These are phyloP conservation scores for Gryllus longicercus DNA, from an alignment of 2,888 invertebrate genomes.

Conservation along the genomic window DNA sequence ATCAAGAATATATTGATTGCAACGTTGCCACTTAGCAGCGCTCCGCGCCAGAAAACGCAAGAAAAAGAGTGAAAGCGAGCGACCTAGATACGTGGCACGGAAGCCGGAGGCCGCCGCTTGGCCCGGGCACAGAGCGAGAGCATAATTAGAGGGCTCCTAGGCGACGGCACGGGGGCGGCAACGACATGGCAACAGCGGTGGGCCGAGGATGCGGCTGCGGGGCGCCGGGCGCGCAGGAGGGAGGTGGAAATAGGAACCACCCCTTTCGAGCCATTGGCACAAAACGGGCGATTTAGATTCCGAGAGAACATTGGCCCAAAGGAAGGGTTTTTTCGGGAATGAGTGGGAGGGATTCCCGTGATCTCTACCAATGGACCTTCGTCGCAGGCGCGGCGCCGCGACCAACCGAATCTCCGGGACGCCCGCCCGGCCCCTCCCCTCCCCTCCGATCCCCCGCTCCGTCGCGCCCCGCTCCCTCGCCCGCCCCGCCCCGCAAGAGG, in stretches of 20 bases:
- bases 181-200: background rate
- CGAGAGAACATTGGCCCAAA: slow-evolving; percentile 35
- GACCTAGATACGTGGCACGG: background rate
- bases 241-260: slow-evolving; percentile 6
- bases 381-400: background rate
- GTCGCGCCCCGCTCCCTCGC: background rate
- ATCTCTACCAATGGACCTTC: slow-evolving; percentile 22
- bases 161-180: background rate
- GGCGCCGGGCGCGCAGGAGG: background rate
- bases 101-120: background rate
- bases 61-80: background rate
- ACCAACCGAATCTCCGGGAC: slow-evolving; percentile 8
- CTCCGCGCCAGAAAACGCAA: background rate
- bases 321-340: slow-evolving; percentile 20
- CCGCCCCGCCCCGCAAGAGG: background rate
- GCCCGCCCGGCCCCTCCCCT: background rate
- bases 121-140: too few species aligned
- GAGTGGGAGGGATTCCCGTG: slow-evolving; percentile 22
- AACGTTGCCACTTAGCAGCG: slow-evolving; percentile 27
- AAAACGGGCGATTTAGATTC: slow-evolving; percentile 34
- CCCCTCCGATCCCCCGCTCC: too few species aligned
- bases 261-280: slow-evolving; percentile 31
- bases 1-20: slow-evolving; percentile 34
- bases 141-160: too few species aligned
- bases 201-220: slow-evolving; percentile 11